phyloP scores from a whole-genome alignment of 2,888 invertebrate species.

The Aromia moschata region DNA sequence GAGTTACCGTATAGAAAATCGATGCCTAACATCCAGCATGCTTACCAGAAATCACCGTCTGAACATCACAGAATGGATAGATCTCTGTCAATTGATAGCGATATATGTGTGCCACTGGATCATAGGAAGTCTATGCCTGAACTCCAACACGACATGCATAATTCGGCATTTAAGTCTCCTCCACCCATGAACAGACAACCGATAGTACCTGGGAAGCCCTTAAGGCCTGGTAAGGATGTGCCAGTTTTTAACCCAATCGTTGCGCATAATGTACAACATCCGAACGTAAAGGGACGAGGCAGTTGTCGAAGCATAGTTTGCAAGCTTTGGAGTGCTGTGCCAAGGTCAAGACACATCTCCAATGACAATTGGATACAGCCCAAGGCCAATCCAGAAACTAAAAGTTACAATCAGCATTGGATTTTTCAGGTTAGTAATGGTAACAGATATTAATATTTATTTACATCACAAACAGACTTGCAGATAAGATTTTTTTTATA shows the following conservation, averaged over 20 bases:
- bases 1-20: conserved; percentile 55
- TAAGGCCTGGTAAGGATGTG: conserved; percentile 59
- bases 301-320: conserved; percentile 72
- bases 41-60: conserved; percentile 46
- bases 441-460: too few species aligned
- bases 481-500: too few species aligned
- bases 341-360: conserved; percentile 77
- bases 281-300: conserved; percentile 55
- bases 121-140: conserved; percentile 59
- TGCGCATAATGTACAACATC: conserved; percentile 40
- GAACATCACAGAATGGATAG: conserved; percentile 35
- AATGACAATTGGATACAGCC: conserved; percentile 78
- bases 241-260: conserved; percentile 41
- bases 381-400: conserved; percentile 66
- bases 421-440: conserved; percentile 79
- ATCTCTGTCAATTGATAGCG: conserved; percentile 36
- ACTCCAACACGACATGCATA: conserved; percentile 58
- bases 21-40: conserved; percentile 58
- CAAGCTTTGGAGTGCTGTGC: conserved; percentile 75
- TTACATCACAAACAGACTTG: too few species aligned
- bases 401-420: conserved; percentile 86
- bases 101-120: conserved; percentile 36
- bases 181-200: conserved; percentile 57
- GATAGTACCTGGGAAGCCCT: conserved; percentile 69
- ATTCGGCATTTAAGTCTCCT: conserved; percentile 57